Base-by-base conservation (phyloP, 1,140 invertebrate species). In the Argopecten irradians region DNA sequence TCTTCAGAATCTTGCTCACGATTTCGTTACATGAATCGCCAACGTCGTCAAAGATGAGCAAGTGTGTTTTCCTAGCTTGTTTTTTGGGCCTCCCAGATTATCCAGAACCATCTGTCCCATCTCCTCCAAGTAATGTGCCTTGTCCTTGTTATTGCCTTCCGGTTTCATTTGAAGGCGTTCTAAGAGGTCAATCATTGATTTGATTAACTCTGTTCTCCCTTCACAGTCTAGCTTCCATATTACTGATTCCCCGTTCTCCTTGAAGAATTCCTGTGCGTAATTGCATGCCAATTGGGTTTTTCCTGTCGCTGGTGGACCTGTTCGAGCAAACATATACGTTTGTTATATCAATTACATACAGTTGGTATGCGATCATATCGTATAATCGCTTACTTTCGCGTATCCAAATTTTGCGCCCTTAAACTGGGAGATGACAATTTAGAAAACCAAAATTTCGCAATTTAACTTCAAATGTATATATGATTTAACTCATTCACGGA, bases 21-120 rank as follows among this genome's bases (percentile, higher is more conserved):
- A 71, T 71, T 71, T 71, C 55, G 55, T 71, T 71, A n/a, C 55
- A 71, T n/a, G 55, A 71, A n/a, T 71, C 55, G 5, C 55, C 55
- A 28, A 71, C 11, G 55, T 71, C 55, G 55, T 71, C 55, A 71
- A 71, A 71, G 7, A 71, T 71, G 28, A 71, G 55, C 22, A 71
- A 28, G n/a, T 71, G 55, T 1, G n/a, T 0, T n/a, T 71, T 71
- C 3, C 11, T 5, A 28, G 55, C 55, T 28, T 71, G 55, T 3
- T n/a, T n/a, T n/a, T 28, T 71, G 55, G 1, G 7, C 55, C 22
- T 71, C 55, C 55, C 1, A 71, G 13, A 71, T 71, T 28, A n/a
- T 71, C 55, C n/a, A 71, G 1, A 3, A 71, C 55, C 55, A 71
- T 71, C 55, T 71, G 55, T 28, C 22, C 55, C 55, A 71, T 28